Base-by-base conservation (phyloP, 2,888 invertebrate genomes). In the Heterodera filipjevi region DNA sequence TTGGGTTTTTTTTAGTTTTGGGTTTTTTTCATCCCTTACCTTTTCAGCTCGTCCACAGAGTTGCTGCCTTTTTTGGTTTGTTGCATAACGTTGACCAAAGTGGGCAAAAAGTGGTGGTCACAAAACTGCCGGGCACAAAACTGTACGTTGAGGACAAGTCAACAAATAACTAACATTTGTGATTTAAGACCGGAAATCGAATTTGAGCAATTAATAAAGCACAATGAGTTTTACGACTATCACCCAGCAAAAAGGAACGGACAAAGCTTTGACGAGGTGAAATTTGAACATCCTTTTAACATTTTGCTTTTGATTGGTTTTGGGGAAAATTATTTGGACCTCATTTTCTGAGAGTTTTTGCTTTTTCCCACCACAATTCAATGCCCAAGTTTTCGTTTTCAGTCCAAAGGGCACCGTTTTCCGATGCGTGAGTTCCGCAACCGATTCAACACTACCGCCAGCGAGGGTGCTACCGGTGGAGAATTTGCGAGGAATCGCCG, bases 31-130 rank as follows among this genome's bases (percentile, higher is more conserved):
- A n/a, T n/a, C n/a, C 66, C 53, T 27, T 91, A 96, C 10, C 22
- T 59, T 59, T n/a, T n/a, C 27, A 75, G 75, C 39, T 79, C 95
- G 66, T 84, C 19, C 80, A 83, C 71, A 79, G 84, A 16, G 94
- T 95, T 81, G 95, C 96, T 0, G 94, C 95, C 30, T 94, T 94
- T 89, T 96, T 96, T 91, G 95, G 95, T 78, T 93, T 97, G 92
- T 94, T 95, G 77, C 96, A 97, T 90, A 95, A 95, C 89, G 93
- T 96, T 33, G 96, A 96, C 91, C 92, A 93, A 81, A 92, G 93
- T 27, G 95, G 81, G 1, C 79, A 68, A 59, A 53, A 59, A 30
- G 79, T 81, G 12, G 81, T 81, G 33, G 76, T 77, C 30, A 80
- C 78, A 10, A 82, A 82, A 71, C 72, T 77, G 10, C 66, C 70